phyloP scores from a whole-genome alignment of 1,140 invertebrate species.

The Rhopalosiphum padi region DNA sequence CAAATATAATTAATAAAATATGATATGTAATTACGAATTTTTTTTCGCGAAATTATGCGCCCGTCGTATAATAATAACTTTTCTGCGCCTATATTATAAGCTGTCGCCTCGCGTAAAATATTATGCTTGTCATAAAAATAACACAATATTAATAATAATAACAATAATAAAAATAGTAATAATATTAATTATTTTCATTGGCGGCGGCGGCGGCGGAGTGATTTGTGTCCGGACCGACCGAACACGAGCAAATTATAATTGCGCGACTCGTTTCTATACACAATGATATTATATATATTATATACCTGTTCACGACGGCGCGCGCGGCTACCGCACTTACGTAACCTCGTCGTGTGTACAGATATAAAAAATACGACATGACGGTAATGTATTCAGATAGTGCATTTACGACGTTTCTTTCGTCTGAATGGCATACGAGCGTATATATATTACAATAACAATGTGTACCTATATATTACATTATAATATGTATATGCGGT shows the following conservation, averaged over 20 bases:
- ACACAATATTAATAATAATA: neutral
- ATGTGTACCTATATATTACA: neutral
- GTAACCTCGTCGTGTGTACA: neutral
- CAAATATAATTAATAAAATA: neutral
- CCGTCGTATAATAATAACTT: neutral
- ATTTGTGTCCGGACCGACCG: neutral
- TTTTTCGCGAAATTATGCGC: neutral
- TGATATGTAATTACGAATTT: neutral
- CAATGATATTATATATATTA: neutral
- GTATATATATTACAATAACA: constrained; percentile 9
- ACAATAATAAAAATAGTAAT: neutral
- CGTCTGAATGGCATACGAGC: neutral
- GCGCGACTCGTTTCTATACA: neutral
- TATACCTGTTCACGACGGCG: neutral
- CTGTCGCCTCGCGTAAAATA: neutral
- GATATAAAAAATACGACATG: neutral
- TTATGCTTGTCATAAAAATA: neutral
- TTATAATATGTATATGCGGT: neutral
- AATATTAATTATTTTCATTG: neutral
- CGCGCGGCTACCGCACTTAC: constrained; percentile 5
- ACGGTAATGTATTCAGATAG: constrained; percentile 10
- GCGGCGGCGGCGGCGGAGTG: neutral
- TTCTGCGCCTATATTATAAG: neutral
- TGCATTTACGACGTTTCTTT: neutral
- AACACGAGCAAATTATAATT: constrained; percentile 22